Conservation (phyloP, 2,113 vertebrate genomes). For the Myiagra hebetior region DNA sequence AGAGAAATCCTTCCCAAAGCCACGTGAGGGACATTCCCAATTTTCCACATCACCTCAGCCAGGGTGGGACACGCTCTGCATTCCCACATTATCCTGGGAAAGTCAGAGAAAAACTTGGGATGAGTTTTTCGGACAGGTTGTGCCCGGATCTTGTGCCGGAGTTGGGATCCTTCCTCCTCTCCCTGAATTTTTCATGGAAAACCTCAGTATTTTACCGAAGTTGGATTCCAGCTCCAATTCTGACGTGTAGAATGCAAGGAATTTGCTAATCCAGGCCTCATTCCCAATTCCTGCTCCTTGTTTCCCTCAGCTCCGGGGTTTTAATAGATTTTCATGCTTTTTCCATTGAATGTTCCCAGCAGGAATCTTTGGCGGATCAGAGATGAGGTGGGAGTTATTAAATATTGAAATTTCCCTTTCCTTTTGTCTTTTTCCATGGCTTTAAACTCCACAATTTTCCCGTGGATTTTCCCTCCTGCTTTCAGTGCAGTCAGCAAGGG, state of each 20-base stretch:
- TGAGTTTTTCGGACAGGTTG: fast-evolving
- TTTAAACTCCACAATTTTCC: neutral
- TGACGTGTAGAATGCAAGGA: fast-evolving
- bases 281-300: neutral
- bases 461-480: neutral
- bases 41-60: neutral
- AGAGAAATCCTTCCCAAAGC: neutral
- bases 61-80: neutral
- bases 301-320: neutral
- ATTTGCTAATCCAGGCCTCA: neutral
- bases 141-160: neutral
- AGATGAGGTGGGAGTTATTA: neutral
- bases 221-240: neutral
- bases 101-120: neutral
- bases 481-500: neutral
- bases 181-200: neutral
- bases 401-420: neutral
- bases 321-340: neutral
- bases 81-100: neutral
- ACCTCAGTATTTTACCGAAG: neutral
- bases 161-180: neutral
- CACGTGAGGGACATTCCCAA: neutral
- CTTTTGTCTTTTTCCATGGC: neutral
- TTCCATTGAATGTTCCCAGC: neutral
- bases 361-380: neutral